These are phyloP conservation scores for Ochropleura leucogaster DNA, from an alignment of 2,888 invertebrate species.

Conservation along the genomic window DNA sequence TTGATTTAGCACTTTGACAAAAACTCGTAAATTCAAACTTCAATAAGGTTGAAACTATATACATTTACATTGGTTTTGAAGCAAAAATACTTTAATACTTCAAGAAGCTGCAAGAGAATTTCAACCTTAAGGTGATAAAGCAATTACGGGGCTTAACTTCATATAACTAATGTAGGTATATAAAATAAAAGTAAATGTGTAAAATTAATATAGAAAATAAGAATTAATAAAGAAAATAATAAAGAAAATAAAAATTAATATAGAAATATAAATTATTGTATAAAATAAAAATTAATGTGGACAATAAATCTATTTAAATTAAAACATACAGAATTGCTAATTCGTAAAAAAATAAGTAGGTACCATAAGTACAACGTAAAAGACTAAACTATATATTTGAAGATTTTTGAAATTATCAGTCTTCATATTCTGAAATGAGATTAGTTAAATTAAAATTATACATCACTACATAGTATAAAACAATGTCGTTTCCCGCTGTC, in stretches of 20 bases:
- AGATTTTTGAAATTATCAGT: slow-evolving; percentile 3
- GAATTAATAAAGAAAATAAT: too few species aligned
- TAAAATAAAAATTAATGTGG: neutral
- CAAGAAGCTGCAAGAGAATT: neutral
- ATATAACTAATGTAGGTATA: neutral
- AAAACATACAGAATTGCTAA: slow-evolving; percentile 27
- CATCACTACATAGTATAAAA: too few species aligned
- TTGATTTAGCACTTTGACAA: neutral
- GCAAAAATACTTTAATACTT: neutral
- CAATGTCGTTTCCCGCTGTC: too few species aligned
- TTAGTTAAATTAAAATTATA: neutral
- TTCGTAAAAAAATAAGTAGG: slow-evolving; percentile 39
- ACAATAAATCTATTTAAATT: slow-evolving; percentile 15
- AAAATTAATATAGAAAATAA: neutral
- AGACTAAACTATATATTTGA: slow-evolving; percentile 31
- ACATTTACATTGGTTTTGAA: neutral
- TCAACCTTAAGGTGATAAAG: neutral
- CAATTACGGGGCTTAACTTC: neutral
- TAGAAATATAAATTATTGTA: neutral
- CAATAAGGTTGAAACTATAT: neutral
- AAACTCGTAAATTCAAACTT: neutral
- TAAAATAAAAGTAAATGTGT: too few species aligned
- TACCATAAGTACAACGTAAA: slow-evolving; percentile 45
- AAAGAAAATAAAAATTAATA: neutral
- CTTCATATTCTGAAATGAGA: slow-evolving; percentile 24